phyloP scores from a whole-genome alignment of 2,797 vertebrate genomes.

The Cichlasoma orientale region DNA sequence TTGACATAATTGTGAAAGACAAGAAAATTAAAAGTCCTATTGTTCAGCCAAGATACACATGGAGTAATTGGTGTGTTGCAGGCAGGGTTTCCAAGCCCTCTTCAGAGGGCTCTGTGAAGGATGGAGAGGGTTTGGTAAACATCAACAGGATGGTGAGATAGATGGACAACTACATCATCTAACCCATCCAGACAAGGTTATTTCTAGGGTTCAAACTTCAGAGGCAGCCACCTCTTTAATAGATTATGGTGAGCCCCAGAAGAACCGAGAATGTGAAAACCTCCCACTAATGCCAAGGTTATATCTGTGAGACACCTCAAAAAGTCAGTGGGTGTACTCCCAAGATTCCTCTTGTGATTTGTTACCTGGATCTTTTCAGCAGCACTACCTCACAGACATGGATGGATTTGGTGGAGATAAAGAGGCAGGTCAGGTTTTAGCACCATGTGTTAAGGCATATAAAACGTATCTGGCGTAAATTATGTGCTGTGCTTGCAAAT shows the following conservation, averaged over 20 bases:
- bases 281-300: constrained; percentile 74
- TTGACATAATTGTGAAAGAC: constrained; percentile 81
- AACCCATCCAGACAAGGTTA: constrained; percentile 68
- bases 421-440: neutral
- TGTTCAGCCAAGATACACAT: constrained; percentile 77
- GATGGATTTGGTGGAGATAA: constrained; percentile 6
- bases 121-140: constrained; percentile 64
- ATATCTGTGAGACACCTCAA: constrained; percentile 58
- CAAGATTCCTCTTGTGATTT: constrained; percentile 62
- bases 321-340: constrained; percentile 65
- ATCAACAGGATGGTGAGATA: constrained; percentile 31
- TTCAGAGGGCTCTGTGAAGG: constrained; percentile 53
- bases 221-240: constrained; percentile 61
- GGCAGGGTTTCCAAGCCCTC: too few species aligned
- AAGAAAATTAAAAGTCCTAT: constrained; percentile 81
- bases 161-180: constrained; percentile 48
- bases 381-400: constrained; percentile 20
- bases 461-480: neutral
- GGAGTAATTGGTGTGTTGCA: constrained; percentile 60
- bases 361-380: constrained; percentile 56
- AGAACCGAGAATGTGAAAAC: constrained; percentile 66
- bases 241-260: constrained; percentile 66
- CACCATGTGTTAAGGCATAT: neutral
- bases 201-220: constrained; percentile 61
- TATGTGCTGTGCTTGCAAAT: neutral